Percentiles rank a stretch among this genome's conserved stretches.
Conservation (phyloP, 2,797 vertebrate genomes). For the Poecilia velifera region DNA sequence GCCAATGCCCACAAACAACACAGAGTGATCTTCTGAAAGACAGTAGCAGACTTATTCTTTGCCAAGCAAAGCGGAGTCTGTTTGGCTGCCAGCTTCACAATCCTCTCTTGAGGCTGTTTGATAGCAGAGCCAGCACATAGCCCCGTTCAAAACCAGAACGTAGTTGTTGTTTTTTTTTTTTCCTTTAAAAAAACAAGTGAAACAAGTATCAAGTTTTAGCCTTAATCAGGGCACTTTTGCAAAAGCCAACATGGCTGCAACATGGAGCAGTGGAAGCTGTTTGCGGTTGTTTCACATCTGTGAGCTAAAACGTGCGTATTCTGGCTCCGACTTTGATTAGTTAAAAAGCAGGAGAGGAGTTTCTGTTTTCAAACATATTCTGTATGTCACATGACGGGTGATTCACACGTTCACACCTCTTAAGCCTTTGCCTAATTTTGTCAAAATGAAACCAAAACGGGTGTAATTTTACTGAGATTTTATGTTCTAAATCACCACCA, state of each 20-base stretch:
- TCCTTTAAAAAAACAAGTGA: not conserved
- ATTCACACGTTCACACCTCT: not conserved
- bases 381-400: not conserved
- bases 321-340: not conserved
- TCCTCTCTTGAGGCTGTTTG: not conserved
- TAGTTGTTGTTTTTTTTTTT: not conserved
- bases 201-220: not conserved
- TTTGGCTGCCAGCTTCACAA: conserved; percentile 8
- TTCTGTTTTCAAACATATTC: not conserved
- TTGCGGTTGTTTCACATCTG: not conserved
- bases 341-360: not conserved
- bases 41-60: not conserved
- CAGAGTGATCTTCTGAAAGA: conserved; percentile 1
- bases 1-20: not conserved
- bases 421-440: not conserved
- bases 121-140: not conserved
- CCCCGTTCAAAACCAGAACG: not conserved
- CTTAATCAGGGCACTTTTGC: not conserved
- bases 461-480: not conserved
- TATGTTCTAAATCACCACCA: not conserved
- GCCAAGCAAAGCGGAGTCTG: not conserved
- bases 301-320: not conserved
- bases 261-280: not conserved
- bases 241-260: not conserved
- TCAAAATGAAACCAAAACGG: not conserved